Evolutionary conservation across 2,113 vertebrate species (phyloP).

Genomic region (Rostratula benghalensis): DNA sequence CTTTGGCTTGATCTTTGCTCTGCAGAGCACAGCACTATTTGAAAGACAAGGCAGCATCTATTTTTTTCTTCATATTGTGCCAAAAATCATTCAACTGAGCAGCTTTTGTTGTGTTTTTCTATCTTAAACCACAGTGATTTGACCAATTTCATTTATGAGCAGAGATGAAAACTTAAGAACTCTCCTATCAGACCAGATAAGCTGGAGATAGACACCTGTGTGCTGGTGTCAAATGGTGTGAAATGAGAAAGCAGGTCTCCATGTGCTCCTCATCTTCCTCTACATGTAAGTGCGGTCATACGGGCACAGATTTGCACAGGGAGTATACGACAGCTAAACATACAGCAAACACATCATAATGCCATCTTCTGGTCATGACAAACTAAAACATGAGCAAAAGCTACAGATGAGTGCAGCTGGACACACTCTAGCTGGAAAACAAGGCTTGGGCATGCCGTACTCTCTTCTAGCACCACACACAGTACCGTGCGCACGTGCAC

Average conservation of each 20-base stretch:
- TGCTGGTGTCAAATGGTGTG: background rate
- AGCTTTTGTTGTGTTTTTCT: constrained; percentile 59
- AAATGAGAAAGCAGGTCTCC: background rate
- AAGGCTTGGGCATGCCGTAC: background rate
- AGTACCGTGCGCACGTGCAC: too few relatives aligned
- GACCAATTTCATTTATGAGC: constrained; percentile 72
- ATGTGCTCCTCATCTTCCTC: accelerated
- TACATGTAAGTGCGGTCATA: accelerated
- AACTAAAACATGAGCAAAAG: background rate
- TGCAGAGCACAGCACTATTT: constrained; percentile 83
- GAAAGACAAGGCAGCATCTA: constrained; percentile 81
- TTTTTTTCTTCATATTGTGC: constrained; percentile 80
- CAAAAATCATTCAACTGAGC: constrained; percentile 84
- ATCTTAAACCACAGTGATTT: constrained; percentile 36
- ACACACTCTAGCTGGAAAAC: background rate
- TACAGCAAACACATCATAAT: background rate
- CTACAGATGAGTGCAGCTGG: background rate
- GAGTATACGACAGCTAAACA: background rate
- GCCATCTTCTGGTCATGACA: background rate
- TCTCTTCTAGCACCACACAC: background rate
- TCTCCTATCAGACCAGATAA: background rate
- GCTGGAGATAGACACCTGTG: background rate
- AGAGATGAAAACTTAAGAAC: constrained; percentile 46
- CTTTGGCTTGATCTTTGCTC: constrained; percentile 89
- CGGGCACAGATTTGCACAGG: background rate